Evolutionary conservation across 2,888 invertebrate genomes (phyloP).

Genomic region (Hemaris fuciformis): DNA sequence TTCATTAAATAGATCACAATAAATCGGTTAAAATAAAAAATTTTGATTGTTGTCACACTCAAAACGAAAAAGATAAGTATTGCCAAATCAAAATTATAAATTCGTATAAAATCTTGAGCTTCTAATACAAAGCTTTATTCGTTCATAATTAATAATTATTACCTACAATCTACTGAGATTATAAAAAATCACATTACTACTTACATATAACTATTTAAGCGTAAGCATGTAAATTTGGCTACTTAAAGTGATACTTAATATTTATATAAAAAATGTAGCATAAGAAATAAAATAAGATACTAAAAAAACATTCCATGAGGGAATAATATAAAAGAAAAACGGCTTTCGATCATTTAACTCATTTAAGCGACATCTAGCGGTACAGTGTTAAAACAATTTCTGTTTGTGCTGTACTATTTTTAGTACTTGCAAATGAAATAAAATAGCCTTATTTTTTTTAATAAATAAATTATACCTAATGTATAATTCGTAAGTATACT

Average conservation of each 20-base stretch:
- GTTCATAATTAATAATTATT: neutral
- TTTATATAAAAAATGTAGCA: neutral
- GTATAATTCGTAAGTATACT: neutral
- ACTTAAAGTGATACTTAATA: neutral
- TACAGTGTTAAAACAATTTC: neutral
- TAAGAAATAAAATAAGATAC: neutral
- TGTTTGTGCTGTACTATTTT: neutral
- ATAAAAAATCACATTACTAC: neutral
- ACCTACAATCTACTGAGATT: neutral
- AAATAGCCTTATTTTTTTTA: neutral
- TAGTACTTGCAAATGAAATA: neutral
- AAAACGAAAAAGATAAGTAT: no score
- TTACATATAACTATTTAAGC: neutral
- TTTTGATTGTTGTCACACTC: no score
- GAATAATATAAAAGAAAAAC: neutral
- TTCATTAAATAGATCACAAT: no score
- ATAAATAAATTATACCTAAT: neutral
- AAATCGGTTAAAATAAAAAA: no score
- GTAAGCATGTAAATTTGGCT: slow-evolving; percentile 5
- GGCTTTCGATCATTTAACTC: neutral
- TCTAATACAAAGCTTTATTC: neutral
- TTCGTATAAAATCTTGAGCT: neutral
- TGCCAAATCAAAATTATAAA: no score
- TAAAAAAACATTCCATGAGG: neutral
- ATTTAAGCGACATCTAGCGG: neutral